Percentiles rank a stretch among this genome's conserved stretches.
Evolutionary conservation across 37 sponge, comb jelly and placozoan species (phyloP).

Genomic region (Ephydatia muelleri): DNA sequence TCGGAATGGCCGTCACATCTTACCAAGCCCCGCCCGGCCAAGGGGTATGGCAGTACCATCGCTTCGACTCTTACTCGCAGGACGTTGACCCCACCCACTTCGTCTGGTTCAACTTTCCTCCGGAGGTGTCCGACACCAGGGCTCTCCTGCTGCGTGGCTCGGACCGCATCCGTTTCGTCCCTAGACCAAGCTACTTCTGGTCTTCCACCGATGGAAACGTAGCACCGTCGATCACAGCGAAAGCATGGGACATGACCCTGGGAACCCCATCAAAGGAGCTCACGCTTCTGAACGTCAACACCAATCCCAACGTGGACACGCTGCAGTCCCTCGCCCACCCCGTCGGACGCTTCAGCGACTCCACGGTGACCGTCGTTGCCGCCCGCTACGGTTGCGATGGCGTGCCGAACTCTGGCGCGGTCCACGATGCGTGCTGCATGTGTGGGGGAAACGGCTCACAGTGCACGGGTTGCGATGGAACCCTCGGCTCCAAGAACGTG

Average conservation of each 20-base stretch:
- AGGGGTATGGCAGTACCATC: slow-evolving; percentile 82
- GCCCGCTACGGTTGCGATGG: slow-evolving; percentile 77
- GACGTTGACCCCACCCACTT: background rate
- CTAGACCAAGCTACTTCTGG: slow-evolving; percentile 74
- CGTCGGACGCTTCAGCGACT: slow-evolving; percentile 68
- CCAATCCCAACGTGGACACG: slow-evolving; percentile 60
- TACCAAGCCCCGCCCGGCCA: background rate
- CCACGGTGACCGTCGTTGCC: slow-evolving; percentile 26
- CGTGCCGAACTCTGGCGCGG: slow-evolving; percentile 46
- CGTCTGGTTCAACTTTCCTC: slow-evolving; percentile 75
- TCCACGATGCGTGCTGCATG: slow-evolving; percentile 81
- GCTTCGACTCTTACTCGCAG: slow-evolving; percentile 42
- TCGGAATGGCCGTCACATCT: slow-evolving; percentile 70
- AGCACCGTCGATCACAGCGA: slow-evolving; percentile 66
- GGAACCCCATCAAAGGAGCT: slow-evolving; percentile 32
- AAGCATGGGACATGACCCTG: slow-evolving; percentile 73
- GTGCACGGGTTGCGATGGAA: slow-evolving; percentile 70
- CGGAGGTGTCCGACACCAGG: slow-evolving; percentile 28
- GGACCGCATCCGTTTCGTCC: slow-evolving; percentile 74
- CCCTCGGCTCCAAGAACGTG: slow-evolving; percentile 7
- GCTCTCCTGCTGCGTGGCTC: slow-evolving; percentile 68
- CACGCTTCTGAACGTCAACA: slow-evolving; percentile 47
- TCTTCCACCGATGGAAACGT: background rate
- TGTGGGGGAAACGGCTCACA: slow-evolving; percentile 76
- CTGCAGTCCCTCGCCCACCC: slow-evolving; percentile 50